phyloP scores from a whole-genome alignment of 2,113 vertebrate genomes.

The Lophura nycthemera region DNA sequence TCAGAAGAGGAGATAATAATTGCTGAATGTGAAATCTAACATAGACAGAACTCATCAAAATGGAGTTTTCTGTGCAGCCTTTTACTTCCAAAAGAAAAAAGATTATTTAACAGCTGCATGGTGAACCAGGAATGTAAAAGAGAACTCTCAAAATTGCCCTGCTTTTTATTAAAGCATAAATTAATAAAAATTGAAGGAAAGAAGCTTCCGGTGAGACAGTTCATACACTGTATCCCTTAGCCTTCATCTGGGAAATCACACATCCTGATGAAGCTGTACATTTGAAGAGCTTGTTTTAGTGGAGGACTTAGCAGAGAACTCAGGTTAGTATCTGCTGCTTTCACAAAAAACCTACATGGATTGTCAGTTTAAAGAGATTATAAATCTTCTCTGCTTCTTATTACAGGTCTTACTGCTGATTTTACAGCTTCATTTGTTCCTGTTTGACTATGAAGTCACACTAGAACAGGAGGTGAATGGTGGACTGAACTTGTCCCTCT shows the following conservation, averaged over 20 bases:
- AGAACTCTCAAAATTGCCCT: background rate
- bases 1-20: constrained; percentile 12
- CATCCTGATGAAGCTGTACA: background rate
- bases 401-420: background rate
- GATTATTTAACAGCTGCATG: background rate
- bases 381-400: constrained; percentile 33
- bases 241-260: constrained; percentile 12
- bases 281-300: constrained; percentile 2
- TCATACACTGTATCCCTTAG: background rate
- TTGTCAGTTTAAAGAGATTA: constrained; percentile 27
- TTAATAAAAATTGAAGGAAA: background rate
- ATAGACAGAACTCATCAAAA: constrained; percentile 5
- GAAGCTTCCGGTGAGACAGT: background rate
- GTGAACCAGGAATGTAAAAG: background rate
- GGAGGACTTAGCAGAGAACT: background rate
- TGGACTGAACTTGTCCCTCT: background rate
- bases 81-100: background rate
- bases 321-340: background rate
- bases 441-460: constrained; percentile 28
- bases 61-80: background rate
- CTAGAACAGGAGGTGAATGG: background rate
- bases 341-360: background rate
- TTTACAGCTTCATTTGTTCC: constrained; percentile 25
- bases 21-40: constrained; percentile 19
- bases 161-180: background rate